Conservation (phyloP, 2,113 vertebrate genomes). For the Scartelaos histophorus region DNA sequence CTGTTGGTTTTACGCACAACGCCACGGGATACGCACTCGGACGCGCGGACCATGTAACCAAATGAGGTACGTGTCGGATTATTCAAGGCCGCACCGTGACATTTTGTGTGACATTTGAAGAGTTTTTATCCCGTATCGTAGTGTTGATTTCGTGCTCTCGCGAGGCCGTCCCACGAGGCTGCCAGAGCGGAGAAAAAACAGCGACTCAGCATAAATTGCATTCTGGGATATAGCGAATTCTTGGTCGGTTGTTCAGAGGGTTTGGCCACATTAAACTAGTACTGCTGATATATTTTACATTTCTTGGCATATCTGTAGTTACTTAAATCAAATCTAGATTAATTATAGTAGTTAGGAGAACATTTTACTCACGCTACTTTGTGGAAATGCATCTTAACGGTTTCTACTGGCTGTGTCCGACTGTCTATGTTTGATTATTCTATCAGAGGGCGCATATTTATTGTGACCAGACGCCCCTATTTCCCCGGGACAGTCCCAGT, state of each 20-base stretch:
- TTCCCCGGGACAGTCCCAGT: no score
- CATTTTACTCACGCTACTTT: no score
- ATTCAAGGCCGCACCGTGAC: no score
- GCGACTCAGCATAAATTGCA: slow-evolving; percentile 38
- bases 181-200: slow-evolving; percentile 18
- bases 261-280: slow-evolving; percentile 8
- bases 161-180: slow-evolving; percentile 10
- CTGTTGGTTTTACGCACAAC: slow-evolving; percentile 34
- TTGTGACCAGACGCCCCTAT: no score
- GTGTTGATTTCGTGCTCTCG: background rate
- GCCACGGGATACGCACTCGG: slow-evolving; percentile 40
- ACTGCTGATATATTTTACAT: background rate
- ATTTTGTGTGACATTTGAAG: background rate
- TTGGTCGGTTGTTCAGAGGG: slow-evolving; percentile 33
- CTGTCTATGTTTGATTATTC: no score
- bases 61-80: slow-evolving; percentile 51
- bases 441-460: no score
- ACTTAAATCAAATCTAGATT: no score
- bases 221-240: slow-evolving; percentile 9
- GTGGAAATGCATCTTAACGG: no score
- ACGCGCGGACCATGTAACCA: slow-evolving; percentile 57
- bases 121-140: background rate
- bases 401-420: no score
- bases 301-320: no score
- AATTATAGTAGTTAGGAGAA: no score